phyloP scores from a whole-genome alignment of 2,888 invertebrate genomes.

The Papilio protenor region DNA sequence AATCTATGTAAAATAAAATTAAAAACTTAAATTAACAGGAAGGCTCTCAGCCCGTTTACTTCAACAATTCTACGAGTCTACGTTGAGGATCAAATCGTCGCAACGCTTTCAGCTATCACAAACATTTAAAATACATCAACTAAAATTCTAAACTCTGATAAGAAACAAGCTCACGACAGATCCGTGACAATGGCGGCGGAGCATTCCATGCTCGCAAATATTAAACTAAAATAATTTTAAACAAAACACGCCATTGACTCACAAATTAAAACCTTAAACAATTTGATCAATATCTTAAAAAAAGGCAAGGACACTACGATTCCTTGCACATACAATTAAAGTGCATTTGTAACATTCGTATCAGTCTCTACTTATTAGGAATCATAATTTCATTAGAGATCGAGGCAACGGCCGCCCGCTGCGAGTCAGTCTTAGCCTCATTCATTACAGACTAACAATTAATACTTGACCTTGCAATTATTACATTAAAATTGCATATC shows the following conservation, averaged over 20 bases:
- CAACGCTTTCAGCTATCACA: slow-evolving; percentile 76
- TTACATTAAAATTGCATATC: slow-evolving; percentile 14
- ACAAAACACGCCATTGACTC: slow-evolving; percentile 24
- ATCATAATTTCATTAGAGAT: not conserved
- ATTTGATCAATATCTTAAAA: slow-evolving; percentile 7
- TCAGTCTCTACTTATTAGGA: slow-evolving; percentile 34
- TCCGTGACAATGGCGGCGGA: slow-evolving; percentile 44
- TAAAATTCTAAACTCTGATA: slow-evolving; percentile 64
- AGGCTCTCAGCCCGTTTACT: slow-evolving; percentile 72
- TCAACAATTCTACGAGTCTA: slow-evolving; percentile 74
- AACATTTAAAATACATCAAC: slow-evolving; percentile 64
- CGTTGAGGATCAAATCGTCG: slow-evolving; percentile 73
- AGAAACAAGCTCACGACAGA: slow-evolving; percentile 53
- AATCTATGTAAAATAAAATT: slow-evolving; percentile 52
- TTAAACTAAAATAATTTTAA: slow-evolving; percentile 9
- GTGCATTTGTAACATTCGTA: slow-evolving; percentile 19
- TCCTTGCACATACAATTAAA: not conserved
- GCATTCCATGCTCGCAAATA: not conserved
- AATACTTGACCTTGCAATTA: not conserved
- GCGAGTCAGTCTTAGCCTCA: slow-evolving; percentile 18
- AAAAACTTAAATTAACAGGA: slow-evolving; percentile 55
- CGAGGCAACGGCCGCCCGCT: not conserved
- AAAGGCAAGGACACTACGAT: not conserved
- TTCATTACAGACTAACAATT: slow-evolving; percentile 1
- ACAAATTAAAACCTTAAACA: slow-evolving; percentile 13